A percentile compares a stretch with the other conserved stretches of the same genome.
Conservation (phyloP, 2,797 vertebrate genomes). For the Rhinella marina region DNA sequence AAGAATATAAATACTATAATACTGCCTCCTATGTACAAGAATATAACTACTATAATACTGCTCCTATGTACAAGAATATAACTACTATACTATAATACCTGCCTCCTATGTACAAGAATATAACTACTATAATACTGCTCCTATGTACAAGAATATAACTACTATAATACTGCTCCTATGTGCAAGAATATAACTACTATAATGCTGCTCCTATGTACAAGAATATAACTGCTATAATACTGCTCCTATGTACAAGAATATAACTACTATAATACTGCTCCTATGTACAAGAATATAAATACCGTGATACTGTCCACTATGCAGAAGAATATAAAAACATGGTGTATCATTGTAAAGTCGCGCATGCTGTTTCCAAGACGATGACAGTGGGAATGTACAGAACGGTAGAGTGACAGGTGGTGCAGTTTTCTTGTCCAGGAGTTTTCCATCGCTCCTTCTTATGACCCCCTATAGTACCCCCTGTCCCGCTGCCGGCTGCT, state of each 20-base stretch:
- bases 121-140: constrained; percentile 2
- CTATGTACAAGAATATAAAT: constrained; percentile 2
- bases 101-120: neutral
- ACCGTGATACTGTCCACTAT: neutral
- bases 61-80: constrained; percentile 4
- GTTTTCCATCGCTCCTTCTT: neutral
- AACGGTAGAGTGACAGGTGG: neutral
- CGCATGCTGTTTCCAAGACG: no score
- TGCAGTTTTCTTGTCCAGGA: neutral
- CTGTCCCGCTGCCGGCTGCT: neutral
- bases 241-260: neutral
- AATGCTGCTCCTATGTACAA: neutral
- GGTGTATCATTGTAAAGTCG: no score
- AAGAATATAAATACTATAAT: no score
- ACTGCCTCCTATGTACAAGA: neutral
- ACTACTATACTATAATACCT: constrained; percentile 1
- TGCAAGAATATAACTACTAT: no score
- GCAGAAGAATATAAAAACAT: no score
- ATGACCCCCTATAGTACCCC: neutral
- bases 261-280: neutral
- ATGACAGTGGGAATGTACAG: neutral
- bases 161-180: constrained; percentile 7
- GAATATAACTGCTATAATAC: constrained; percentile 8
- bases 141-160: constrained; percentile 4
- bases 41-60: constrained; percentile 9